Evolutionary conservation across 2,888 invertebrate species (phyloP).

Genomic region (Sarcophaga rosellei): DNA sequence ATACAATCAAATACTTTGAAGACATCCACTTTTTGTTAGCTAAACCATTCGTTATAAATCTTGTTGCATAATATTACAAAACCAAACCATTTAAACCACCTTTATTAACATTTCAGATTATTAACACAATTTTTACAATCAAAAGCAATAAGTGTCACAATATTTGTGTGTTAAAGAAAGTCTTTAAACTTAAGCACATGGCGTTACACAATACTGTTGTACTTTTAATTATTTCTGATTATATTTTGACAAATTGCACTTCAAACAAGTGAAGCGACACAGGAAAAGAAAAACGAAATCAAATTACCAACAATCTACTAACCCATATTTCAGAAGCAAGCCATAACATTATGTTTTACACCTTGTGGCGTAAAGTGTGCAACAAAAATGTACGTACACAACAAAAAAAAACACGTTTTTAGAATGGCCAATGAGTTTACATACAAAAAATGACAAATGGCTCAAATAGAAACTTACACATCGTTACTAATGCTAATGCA

Average conservation of each 20-base stretch:
- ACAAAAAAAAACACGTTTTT: constrained; percentile 23
- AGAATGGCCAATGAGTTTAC: constrained; percentile 22
- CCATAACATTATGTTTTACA: constrained; percentile 65
- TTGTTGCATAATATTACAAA: too few relatives aligned
- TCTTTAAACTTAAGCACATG: not conserved
- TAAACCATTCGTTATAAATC: too few relatives aligned
- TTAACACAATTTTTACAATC: not conserved
- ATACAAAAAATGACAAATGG: constrained; percentile 59
- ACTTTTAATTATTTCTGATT: not conserved
- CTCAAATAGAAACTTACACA: constrained; percentile 66
- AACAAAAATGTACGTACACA: constrained; percentile 19
- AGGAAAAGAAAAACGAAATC: constrained; percentile 22
- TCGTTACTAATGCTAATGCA: constrained; percentile 67
- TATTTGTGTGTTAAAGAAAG: not conserved
- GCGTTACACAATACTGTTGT: not conserved
- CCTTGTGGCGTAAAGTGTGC: constrained; percentile 43
- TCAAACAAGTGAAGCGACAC: constrained; percentile 38
- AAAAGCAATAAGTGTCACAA: not conserved
- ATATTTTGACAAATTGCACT: constrained; percentile 32
- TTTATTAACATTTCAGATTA: not conserved
- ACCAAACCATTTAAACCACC: too few relatives aligned
- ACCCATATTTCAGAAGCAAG: constrained; percentile 63
- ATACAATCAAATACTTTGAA: too few relatives aligned
- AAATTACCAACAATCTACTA: constrained; percentile 57
- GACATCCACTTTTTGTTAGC: too few relatives aligned